Base-by-base conservation (phyloP, 2,113 vertebrate species). In the Macrotus californicus region DNA sequence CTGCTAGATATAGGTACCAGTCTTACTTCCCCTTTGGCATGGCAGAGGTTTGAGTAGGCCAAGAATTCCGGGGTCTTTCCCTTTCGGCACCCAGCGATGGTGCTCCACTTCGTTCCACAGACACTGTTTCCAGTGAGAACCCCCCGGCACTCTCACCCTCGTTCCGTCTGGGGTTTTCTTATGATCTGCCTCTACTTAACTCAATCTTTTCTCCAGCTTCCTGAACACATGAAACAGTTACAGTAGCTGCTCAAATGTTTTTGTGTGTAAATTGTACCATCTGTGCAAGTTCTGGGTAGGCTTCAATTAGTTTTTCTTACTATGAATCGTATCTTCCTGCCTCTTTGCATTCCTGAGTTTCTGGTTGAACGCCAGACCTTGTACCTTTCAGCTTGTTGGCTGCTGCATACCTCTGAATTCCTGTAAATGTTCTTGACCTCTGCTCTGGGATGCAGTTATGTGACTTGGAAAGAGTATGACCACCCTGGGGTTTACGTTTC, bases 61-160 rank as follows among this genome's bases (percentile, higher is more conserved):
- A 13, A 64, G 72, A 8, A 29, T 31, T 11, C 6, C 8, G 43
- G 52, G n/a, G 22, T 24, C 52, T 11, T 41, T 31, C 21, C 36
- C 46, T 15, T 7, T 31, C 64, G 26, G 7, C 29, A 4, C 29
- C 11, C 22, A 46, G 48, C 3, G 56, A 22, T 2, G 11, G 39
- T 0, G 10, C 4, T 13, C 19, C 24, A 12, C 18, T 12, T 24
- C 39, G 56, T 31, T 31, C 31, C 5, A 4, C 5, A 4, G 39
- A 5, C 59, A 61, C 10, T 29, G 59, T 26, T 43, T 56, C 88
- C 46, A n/a, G 5, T 8, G 10, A n/a, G 46, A 56, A 56, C 21
- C 31, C 76, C 10, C 67, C 8, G 31, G 64, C 52, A 43, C 14
- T 34, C 39, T 41, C 15, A 12, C 18, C 39, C 54, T 34, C 8